Percentiles rank a stretch among this genome's conserved stretches.
phyloP scores from a whole-genome alignment of 1,140 invertebrate genomes.

The Neotoxoptera formosana region DNA sequence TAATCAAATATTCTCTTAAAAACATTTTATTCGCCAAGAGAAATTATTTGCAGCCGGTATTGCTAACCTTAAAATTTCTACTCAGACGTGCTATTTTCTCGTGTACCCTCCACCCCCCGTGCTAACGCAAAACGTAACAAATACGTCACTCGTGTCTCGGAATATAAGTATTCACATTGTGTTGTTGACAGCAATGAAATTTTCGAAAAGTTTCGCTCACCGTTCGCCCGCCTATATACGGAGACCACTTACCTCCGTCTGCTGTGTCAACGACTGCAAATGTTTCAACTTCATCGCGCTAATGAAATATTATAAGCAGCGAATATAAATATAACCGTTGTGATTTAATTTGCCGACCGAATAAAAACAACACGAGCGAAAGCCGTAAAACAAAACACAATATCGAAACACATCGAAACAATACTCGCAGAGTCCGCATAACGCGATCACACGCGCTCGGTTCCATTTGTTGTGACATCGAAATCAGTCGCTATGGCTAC shows the following conservation, averaged over 20 bases:
- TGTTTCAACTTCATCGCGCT: slow-evolving; percentile 43
- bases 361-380: background rate
- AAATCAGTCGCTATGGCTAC: slow-evolving; percentile 47
- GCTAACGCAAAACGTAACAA: background rate
- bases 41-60: slow-evolving; percentile 9
- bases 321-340: no score
- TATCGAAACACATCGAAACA: slow-evolving; percentile 11
- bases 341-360: background rate
- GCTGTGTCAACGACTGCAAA: slow-evolving; percentile 41
- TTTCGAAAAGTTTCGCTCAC: background rate
- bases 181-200: slow-evolving; percentile 1
- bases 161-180: slow-evolving; percentile 29
- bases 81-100: background rate
- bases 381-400: background rate
- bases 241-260: slow-evolving; percentile 25
- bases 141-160: slow-evolving; percentile 20
- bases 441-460: background rate
- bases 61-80: background rate
- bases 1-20: slow-evolving; percentile 46
- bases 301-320: background rate
- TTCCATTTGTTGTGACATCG: slow-evolving; percentile 7
- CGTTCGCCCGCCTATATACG: background rate
- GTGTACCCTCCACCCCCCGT: background rate
- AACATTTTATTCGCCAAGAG: slow-evolving; percentile 28
- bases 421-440: background rate